These are phyloP conservation scores for Corvus cornix DNA, from an alignment of 2,113 vertebrate species.

Conservation along the genomic window DNA sequence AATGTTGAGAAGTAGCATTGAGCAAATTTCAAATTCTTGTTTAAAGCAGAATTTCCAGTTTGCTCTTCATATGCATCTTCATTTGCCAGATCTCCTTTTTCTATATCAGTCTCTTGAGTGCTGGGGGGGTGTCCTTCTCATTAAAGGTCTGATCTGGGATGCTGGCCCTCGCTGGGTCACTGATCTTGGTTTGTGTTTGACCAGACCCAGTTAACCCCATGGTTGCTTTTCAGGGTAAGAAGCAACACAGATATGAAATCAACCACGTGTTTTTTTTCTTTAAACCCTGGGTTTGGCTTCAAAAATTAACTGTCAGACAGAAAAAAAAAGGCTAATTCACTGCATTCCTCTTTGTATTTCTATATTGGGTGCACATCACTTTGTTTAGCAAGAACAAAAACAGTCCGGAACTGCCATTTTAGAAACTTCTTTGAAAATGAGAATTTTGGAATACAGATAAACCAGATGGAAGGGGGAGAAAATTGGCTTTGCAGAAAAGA, in stretches of 20 bases:
- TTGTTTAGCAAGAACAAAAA: constrained; percentile 49
- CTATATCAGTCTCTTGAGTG: background rate
- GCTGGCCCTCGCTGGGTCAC: background rate
- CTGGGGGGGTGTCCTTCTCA: background rate
- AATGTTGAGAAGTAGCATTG: background rate
- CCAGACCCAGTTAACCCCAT: background rate
- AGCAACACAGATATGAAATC: background rate
- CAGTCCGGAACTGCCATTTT: constrained; percentile 35
- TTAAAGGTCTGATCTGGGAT: background rate
- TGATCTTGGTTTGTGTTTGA: background rate
- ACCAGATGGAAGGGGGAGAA: constrained; percentile 50
- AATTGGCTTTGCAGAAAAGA: constrained; percentile 40
- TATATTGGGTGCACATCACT: background rate
- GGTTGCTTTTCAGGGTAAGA: background rate
- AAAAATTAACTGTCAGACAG: background rate
- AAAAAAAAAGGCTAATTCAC: background rate
- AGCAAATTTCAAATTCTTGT: constrained; percentile 4
- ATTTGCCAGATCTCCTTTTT: background rate
- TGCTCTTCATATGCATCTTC: background rate
- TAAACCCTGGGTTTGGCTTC: background rate
- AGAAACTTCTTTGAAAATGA: constrained; percentile 30
- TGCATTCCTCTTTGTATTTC: constrained; percentile 7
- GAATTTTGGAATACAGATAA: constrained; percentile 41
- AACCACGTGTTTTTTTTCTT: background rate
- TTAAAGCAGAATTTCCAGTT: background rate